These are phyloP conservation scores for Tapera naevia DNA, from an alignment of 2,797 vertebrate genomes.

Conservation along the genomic window DNA sequence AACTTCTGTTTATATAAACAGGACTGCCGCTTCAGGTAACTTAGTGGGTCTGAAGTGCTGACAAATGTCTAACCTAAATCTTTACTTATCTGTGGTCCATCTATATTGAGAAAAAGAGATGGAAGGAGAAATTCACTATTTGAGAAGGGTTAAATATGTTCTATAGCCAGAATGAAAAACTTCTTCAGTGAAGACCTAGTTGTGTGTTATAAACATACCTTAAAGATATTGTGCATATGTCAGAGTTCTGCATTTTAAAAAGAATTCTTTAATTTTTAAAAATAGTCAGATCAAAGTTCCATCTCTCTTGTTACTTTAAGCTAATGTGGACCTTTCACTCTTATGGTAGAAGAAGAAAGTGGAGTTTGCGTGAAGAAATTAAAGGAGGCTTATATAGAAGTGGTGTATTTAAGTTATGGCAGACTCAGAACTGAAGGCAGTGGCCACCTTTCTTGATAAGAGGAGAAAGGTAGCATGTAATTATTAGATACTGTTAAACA, in stretches of 20 bases:
- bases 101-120: not conserved
- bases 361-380: not conserved
- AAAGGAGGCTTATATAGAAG: not conserved
- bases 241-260: not conserved
- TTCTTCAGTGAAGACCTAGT: not conserved
- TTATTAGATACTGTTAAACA: not conserved
- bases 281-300: not conserved
- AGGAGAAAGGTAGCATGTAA: not conserved
- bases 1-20: not conserved
- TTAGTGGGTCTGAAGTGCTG: not conserved
- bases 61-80: not conserved
- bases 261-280: not conserved
- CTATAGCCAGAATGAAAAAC: not conserved
- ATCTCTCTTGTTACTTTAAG: not conserved
- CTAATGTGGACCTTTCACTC: not conserved
- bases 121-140: not conserved
- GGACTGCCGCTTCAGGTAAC: not conserved
- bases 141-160: not conserved
- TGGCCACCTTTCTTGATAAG: not conserved
- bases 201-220: not conserved
- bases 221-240: not conserved
- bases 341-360: not conserved
- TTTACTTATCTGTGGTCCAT: not conserved
- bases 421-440: not conserved
- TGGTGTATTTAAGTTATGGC: not conserved